Percentiles rank a stretch among this genome's conserved stretches.
These are phyloP conservation scores for Drosophila subpulchrella DNA, from an alignment of 1,140 invertebrate species.

Conservation along the genomic window DNA sequence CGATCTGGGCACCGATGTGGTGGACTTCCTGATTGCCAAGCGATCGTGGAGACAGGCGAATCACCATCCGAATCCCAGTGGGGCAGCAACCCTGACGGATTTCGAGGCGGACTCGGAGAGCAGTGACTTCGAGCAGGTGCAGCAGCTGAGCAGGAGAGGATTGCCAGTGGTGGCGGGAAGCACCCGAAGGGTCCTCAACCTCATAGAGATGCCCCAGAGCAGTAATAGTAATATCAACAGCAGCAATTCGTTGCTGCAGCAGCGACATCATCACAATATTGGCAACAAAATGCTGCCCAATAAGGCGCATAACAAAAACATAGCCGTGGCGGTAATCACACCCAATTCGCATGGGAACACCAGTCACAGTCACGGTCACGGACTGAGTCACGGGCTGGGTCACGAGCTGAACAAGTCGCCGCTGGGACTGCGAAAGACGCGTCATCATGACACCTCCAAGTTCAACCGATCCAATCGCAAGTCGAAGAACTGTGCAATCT, in stretches of 20 bases:
- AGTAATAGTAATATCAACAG: slow-evolving; percentile 30
- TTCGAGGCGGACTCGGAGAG: slow-evolving; percentile 84
- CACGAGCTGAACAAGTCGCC: slow-evolving; percentile 71
- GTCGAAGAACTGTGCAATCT: slow-evolving; percentile 92
- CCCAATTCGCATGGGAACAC: slow-evolving; percentile 64
- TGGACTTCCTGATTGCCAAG: slow-evolving; percentile 67
- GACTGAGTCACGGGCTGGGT: slow-evolving; percentile 20
- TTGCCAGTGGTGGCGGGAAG: slow-evolving; percentile 1
- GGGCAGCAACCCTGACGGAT: slow-evolving; percentile 67
- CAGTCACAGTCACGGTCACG: slow-evolving; percentile 10
- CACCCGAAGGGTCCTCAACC: slow-evolving; percentile 17
- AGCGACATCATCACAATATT: slow-evolving; percentile 19
- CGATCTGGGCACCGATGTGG: slow-evolving; percentile 52
- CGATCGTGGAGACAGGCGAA: slow-evolving; percentile 55
- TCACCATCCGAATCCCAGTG: slow-evolving; percentile 19
- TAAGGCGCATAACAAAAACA: slow-evolving; percentile 62
- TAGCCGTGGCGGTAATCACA: slow-evolving; percentile 77
- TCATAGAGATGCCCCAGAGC: slow-evolving; percentile 22
- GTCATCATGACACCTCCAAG: slow-evolving; percentile 86
- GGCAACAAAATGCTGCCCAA: slow-evolving; percentile 63
- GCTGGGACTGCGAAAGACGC: slow-evolving; percentile 58
- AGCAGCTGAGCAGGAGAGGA: slow-evolving; percentile 47
- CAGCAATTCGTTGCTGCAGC: slow-evolving; percentile 30
- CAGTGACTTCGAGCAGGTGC: slow-evolving; percentile 76
- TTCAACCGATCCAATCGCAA: slow-evolving; percentile 89